phyloP scores from a whole-genome alignment of 2,113 vertebrate genomes.

The Astur gentilis region DNA sequence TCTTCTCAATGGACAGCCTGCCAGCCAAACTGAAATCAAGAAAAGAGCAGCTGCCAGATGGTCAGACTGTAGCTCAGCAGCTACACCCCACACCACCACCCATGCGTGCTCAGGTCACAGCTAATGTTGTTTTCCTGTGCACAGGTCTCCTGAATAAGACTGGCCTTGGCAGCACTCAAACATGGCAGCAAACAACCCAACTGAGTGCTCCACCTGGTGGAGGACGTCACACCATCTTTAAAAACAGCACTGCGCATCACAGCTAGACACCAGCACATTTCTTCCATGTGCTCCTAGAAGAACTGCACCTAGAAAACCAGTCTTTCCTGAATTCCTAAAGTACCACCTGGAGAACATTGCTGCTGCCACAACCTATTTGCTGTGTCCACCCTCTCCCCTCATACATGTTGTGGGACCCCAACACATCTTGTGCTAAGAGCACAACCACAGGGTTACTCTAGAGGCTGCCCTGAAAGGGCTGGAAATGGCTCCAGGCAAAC shows the following conservation, averaged over 20 bases:
- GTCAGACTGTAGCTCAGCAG: neutral
- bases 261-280: neutral
- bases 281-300: fast-evolving
- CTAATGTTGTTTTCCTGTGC: neutral
- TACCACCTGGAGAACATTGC: neutral
- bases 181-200: neutral
- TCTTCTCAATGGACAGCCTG: neutral
- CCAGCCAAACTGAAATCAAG: neutral
- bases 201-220: neutral
- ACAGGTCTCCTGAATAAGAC: neutral
- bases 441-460: neutral
- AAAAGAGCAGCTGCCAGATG: neutral
- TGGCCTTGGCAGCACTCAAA: neutral
- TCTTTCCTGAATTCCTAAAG: neutral
- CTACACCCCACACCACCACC: neutral
- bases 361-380: neutral
- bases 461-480: neutral
- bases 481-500: neutral
- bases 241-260: neutral
- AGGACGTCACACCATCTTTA: neutral
- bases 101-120: neutral
- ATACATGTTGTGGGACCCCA: neutral
- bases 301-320: neutral
- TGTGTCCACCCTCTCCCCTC: neutral
- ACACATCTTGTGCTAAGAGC: too few species aligned